A percentile compares a stretch with the other conserved stretches of the same genome.
Evolutionary conservation across 2,888 invertebrate genomes (phyloP).

Genomic region (Drosophila phalerata): DNA sequence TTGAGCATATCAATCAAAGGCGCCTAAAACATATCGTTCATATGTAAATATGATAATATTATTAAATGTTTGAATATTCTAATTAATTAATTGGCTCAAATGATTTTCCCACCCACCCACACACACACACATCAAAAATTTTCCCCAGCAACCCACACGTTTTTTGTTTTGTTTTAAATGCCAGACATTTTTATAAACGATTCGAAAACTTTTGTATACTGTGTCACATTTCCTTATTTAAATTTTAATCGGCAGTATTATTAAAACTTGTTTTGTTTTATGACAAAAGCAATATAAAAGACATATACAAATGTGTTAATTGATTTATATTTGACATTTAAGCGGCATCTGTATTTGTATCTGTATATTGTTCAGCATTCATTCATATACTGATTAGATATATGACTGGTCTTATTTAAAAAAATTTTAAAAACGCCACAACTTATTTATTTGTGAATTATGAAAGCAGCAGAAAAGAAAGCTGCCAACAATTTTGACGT

Average conservation of each 20-base stretch:
- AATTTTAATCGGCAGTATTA: slow-evolving; percentile 67
- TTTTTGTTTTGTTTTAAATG: slow-evolving; percentile 5
- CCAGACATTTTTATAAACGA: slow-evolving; percentile 77
- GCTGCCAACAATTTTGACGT: slow-evolving; percentile 66
- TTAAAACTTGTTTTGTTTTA: slow-evolving; percentile 44
- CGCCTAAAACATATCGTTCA: slow-evolving; percentile 12
- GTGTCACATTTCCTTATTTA: slow-evolving; percentile 51
- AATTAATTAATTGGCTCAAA: slow-evolving; percentile 55
- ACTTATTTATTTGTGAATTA: slow-evolving; percentile 48
- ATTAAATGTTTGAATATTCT: slow-evolving; percentile 38
- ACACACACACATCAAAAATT: background rate
- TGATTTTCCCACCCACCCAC: slow-evolving; percentile 2
- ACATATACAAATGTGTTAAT: slow-evolving; percentile 38
- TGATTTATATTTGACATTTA: slow-evolving; percentile 64
- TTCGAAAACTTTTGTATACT: slow-evolving; percentile 76
- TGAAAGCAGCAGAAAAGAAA: slow-evolving; percentile 34
- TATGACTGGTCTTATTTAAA: background rate
- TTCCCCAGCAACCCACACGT: slow-evolving; percentile 13
- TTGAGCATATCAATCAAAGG: slow-evolving; percentile 62
- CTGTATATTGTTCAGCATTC: background rate
- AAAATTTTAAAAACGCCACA: background rate
- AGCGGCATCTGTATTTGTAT: slow-evolving; percentile 8
- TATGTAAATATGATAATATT: slow-evolving; percentile 45
- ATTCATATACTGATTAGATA: slow-evolving; percentile 23
- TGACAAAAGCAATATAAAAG: slow-evolving; percentile 29